A percentile compares a stretch with the other conserved stretches of the same genome.
Conservation (phyloP, 2,797 vertebrate species). For the Anguilla obscura region DNA sequence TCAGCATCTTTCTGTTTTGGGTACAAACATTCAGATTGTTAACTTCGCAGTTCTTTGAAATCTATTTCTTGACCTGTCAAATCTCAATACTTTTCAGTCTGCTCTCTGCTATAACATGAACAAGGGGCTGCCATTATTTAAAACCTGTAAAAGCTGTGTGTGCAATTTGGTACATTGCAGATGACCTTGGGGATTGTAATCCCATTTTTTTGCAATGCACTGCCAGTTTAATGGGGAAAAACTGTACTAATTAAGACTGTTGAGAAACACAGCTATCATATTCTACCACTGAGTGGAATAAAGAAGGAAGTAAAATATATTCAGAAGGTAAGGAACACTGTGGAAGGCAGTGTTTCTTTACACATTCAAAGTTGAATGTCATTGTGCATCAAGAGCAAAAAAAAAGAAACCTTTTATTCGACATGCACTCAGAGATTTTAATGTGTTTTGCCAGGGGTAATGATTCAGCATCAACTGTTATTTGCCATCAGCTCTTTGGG, state of each 20-base stretch:
- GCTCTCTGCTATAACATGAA: neutral
- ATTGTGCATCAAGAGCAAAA: neutral
- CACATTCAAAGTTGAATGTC: neutral
- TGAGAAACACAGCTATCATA: neutral
- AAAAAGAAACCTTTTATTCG: neutral
- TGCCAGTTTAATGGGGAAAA: neutral
- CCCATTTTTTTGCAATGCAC: constrained; percentile 8
- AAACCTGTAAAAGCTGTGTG: neutral
- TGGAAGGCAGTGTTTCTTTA: neutral
- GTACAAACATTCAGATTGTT: constrained; percentile 4
- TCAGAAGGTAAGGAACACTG: neutral
- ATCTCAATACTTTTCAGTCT: constrained; percentile 16
- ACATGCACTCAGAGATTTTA: neutral
- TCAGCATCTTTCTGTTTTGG: neutral
- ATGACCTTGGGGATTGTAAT: neutral
- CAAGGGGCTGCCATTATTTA: constrained; percentile 1
- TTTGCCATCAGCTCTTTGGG: constrained; percentile 24
- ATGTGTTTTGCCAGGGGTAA: constrained; percentile 28
- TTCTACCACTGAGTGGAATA: neutral
- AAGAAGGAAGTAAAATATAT: neutral
- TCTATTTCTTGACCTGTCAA: neutral
- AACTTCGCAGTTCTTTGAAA: constrained; percentile 9
- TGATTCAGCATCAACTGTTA: constrained; percentile 6
- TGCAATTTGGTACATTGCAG: neutral
- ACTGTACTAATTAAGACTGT: constrained; percentile 15